phyloP scores from a whole-genome alignment of 2,113 vertebrate species.

The Thalassoma bifasciatum region DNA sequence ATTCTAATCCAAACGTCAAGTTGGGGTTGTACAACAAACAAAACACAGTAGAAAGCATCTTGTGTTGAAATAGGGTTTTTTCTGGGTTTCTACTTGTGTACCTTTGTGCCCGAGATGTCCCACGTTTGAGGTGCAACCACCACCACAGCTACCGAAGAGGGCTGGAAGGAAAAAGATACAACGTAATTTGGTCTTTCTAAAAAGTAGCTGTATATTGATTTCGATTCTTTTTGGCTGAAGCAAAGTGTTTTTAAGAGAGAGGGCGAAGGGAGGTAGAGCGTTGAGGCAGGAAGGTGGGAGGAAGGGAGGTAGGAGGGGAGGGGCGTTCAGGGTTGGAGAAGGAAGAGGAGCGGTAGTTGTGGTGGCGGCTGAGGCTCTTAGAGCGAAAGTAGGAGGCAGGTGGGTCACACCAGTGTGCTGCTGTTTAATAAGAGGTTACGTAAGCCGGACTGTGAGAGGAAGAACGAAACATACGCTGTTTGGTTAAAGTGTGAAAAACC shows the following conservation, averaged over 20 bases:
- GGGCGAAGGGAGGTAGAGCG: slow-evolving; percentile 8
- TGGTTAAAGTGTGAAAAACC: not conserved
- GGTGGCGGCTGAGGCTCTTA: slow-evolving; percentile 44
- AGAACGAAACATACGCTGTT: not conserved
- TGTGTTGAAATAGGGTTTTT: too few species aligned
- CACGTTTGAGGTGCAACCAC: slow-evolving; percentile 14
- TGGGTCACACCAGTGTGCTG: not conserved
- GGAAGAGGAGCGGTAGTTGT: slow-evolving; percentile 25
- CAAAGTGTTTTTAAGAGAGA: slow-evolving; percentile 72
- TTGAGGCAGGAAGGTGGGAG: not conserved
- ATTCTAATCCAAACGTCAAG: too few species aligned
- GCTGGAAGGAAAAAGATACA: slow-evolving; percentile 69
- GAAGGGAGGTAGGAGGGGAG: not conserved
- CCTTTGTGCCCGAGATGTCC: too few species aligned
- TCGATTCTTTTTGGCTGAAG: slow-evolving; percentile 80
- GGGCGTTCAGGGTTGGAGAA: slow-evolving; percentile 1
- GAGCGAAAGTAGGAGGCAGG: slow-evolving; percentile 16
- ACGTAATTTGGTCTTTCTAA: slow-evolving; percentile 83
- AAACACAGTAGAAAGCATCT: too few species aligned
- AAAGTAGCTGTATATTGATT: slow-evolving; percentile 84
- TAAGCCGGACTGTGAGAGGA: not conserved
- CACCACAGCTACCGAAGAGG: slow-evolving; percentile 64
- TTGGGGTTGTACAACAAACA: too few species aligned
- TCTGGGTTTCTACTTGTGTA: not conserved
- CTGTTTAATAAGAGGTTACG: not conserved